Base-by-base conservation (phyloP, 92 coral and sea anemone species). In the Scolanthus callimorphus region DNA sequence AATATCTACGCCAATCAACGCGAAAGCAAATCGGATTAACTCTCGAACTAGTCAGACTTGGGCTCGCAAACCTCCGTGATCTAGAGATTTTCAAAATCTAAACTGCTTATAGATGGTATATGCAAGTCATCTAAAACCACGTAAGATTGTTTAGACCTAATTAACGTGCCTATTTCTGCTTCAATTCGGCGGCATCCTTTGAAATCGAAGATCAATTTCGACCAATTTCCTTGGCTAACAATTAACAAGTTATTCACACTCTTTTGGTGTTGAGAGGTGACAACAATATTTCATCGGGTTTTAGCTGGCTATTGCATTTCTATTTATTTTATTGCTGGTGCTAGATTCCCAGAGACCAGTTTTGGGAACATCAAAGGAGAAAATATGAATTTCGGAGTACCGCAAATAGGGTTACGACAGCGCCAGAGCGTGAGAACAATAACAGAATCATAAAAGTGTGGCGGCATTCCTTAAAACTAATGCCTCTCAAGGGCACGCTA, bases 191-290 rank as follows among this genome's bases (percentile, higher is more conserved):
- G 95, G 95, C 84, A 51, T 51, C 77, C 95, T 87, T 87, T 87
- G 95, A 87, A 31, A 66, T 82, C 76, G 70, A 55, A 76, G 95
- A 87, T 87, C 95, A 87, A 87, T 87, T 87, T 87, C 95, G 95
- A 82, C 86, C 95, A 87, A 87, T 87, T 87, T 87, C 95, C 95
- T 87, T 70, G 82, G 65, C 95, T 82, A 87, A 78, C 95, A 84
- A 87, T 87, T 87, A 87, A 83, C 95, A 78, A 70, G 80, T 79
- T 82, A 82, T 82, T 87, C 77, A 62, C 96, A 82, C 96, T 76
- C 85, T 69, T 63, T 44, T 65, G 64, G 90, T 82, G 96, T 69
- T 78, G 76, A 49, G 62, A 62, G 89, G 77, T 78, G 96, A 59
- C 90, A 86, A 70, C 61, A 30, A 64, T 60, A 74, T 63, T 64